phyloP scores from a whole-genome alignment of 2,888 invertebrate genomes.

The Melinaea menophilus region DNA sequence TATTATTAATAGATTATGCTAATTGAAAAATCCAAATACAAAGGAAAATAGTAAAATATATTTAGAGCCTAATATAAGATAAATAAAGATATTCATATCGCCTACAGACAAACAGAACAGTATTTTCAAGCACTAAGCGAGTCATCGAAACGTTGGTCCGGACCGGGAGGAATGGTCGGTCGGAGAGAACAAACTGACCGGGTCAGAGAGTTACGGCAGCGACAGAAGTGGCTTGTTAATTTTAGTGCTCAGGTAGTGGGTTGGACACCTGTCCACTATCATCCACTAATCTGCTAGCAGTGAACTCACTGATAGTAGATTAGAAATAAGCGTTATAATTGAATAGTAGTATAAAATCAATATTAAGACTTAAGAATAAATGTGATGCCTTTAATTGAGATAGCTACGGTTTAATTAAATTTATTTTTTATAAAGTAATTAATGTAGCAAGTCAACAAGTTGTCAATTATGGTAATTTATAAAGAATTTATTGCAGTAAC shows the following conservation, averaged over 20 bases:
- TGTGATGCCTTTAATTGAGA: not conserved
- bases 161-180: conserved; percentile 47
- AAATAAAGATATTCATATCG: not conserved
- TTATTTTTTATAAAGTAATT: conserved; percentile 4
- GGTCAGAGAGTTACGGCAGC: conserved; percentile 50
- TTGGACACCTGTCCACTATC: too few relatives aligned
- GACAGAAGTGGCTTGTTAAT: conserved; percentile 71
- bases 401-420: not conserved
- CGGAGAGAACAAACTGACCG: conserved; percentile 54
- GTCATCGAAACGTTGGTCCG: conserved; percentile 46
- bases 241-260: conserved; percentile 67
- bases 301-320: too few relatives aligned
- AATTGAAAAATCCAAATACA: too few relatives aligned
- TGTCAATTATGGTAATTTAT: conserved; percentile 9
- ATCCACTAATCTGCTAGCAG: too few relatives aligned
- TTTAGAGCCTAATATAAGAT: too few relatives aligned
- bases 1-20: too few relatives aligned
- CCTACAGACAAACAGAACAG: conserved; percentile 75
- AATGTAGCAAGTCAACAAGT: not conserved
- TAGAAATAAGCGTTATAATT: too few relatives aligned
- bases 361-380: too few relatives aligned
- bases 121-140: conserved; percentile 73
- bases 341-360: too few relatives aligned
- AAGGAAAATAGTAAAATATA: too few relatives aligned
- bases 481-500: conserved; percentile 13